Evolutionary conservation across 2,888 invertebrate species (phyloP).

Genomic region (Tenodera sinensis): DNA sequence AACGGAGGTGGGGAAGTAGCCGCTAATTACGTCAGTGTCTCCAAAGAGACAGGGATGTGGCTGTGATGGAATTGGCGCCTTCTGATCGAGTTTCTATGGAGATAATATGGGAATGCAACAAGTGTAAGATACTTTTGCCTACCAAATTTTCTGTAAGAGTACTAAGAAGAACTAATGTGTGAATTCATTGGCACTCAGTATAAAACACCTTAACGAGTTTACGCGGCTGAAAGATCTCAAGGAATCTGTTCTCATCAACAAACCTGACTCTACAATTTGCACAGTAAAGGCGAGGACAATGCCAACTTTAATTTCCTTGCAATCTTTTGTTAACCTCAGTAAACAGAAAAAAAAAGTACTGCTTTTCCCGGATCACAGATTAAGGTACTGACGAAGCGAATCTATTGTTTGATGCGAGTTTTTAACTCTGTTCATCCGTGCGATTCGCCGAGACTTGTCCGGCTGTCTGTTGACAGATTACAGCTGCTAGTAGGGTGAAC

Average conservation of each 20-base stretch:
- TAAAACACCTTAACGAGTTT: neutral
- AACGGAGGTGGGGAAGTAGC: no score
- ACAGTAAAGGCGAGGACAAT: neutral
- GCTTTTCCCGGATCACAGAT: neutral
- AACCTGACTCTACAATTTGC: neutral
- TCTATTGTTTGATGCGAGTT: neutral
- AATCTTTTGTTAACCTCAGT: neutral
- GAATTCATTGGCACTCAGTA: no score
- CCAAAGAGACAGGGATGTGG: no score
- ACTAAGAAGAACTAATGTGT: no score
- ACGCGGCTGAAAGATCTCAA: neutral
- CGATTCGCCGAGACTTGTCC: neutral
- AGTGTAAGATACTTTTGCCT: no score
- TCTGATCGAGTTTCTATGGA: no score
- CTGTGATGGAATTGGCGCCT: no score
- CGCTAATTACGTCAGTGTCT: no score
- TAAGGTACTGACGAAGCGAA: conserved; percentile 2
- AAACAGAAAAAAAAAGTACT: neutral
- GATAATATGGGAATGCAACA: no score
- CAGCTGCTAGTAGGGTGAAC: neutral
- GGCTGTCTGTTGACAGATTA: neutral
- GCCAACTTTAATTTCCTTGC: neutral
- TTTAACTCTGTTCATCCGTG: conserved; percentile 1
- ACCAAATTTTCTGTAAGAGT: no score
- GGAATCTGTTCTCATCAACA: neutral